phyloP scores from a whole-genome alignment of 2,888 invertebrate species.

The Schizaphis graminum region DNA sequence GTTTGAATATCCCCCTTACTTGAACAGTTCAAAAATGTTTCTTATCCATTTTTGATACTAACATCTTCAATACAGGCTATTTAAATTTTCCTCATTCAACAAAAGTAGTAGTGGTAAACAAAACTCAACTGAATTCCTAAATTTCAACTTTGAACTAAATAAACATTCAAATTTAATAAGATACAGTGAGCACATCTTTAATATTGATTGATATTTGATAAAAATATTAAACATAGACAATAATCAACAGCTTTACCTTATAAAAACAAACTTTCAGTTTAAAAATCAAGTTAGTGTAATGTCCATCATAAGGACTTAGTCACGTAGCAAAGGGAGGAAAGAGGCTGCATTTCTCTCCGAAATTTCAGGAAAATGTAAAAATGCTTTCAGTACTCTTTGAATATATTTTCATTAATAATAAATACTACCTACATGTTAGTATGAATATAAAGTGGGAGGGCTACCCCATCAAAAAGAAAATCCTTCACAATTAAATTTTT shows the following conservation, averaged over 20 bases:
- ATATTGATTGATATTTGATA: too few species aligned
- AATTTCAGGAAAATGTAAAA: not conserved
- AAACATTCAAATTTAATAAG: constrained; percentile 3
- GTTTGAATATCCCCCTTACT: not conserved
- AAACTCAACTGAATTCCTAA: constrained; percentile 9
- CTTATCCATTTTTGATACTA: not conserved
- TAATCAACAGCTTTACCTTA: too few species aligned
- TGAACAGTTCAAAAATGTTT: not conserved
- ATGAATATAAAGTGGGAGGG: too few species aligned
- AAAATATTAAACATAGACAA: too few species aligned
- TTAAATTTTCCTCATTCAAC: not conserved
- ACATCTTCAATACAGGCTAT: not conserved
- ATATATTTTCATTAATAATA: not conserved
- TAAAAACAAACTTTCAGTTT: too few species aligned
- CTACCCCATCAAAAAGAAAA: not conserved
- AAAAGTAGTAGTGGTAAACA: not conserved
- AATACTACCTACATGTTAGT: not conserved
- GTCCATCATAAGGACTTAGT: too few species aligned
- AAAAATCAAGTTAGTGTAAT: too few species aligned
- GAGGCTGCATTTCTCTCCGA: too few species aligned
- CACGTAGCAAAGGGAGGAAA: too few species aligned
- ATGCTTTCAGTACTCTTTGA: not conserved
- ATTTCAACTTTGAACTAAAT: constrained; percentile 25
- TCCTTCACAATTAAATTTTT: not conserved
- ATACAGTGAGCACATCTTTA: not conserved